Percentiles rank a stretch among this genome's conserved stretches.
phyloP scores from a whole-genome alignment of 2,113 vertebrate species.

The Circaetus cinerascens region DNA sequence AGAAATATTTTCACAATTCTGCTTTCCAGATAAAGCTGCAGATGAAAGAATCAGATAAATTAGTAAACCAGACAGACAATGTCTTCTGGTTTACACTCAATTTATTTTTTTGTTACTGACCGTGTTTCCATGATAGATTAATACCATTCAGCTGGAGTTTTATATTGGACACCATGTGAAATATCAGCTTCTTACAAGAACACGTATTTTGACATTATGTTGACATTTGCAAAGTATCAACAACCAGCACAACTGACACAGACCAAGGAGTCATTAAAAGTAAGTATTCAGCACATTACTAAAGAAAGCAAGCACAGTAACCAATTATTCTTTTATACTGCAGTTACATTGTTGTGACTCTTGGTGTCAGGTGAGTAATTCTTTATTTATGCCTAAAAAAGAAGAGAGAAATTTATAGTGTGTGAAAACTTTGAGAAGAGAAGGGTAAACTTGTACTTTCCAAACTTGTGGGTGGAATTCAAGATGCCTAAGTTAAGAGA shows the following conservation, averaged over 20 bases:
- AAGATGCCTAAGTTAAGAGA: background rate
- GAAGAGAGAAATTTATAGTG: background rate
- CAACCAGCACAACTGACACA: background rate
- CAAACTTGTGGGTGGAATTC: background rate
- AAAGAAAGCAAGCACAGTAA: background rate
- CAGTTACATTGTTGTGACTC: background rate
- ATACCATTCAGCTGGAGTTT: background rate
- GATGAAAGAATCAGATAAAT: background rate
- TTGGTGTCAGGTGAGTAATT: background rate
- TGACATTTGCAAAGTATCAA: background rate
- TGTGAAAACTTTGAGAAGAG: background rate
- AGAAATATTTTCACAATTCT: background rate
- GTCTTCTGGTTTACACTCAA: background rate
- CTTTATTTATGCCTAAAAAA: background rate
- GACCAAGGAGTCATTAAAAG: background rate
- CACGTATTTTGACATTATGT: background rate
- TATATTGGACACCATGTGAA: background rate
- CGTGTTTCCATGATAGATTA: background rate
- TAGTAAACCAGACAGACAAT: background rate
- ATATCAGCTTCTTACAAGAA: background rate
- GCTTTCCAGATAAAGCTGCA: background rate
- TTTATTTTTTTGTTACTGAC: background rate
- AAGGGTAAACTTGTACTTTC: background rate
- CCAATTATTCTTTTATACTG: background rate
- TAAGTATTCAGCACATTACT: background rate